Evolutionary conservation across 2,797 vertebrate species (phyloP).

Genomic region (Mionectes olivaceus): DNA sequence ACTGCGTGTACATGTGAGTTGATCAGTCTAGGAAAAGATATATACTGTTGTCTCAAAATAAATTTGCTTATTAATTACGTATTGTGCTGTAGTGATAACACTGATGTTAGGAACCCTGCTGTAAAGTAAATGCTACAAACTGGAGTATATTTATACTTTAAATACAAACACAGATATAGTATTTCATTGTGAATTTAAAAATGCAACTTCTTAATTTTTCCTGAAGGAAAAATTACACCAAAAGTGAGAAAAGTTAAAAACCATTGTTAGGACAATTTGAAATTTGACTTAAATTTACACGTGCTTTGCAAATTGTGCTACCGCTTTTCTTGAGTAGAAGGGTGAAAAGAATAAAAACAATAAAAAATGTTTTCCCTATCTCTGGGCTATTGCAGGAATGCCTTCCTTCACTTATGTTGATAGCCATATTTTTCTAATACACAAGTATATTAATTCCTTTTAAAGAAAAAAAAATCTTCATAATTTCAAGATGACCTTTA

Average conservation of each 20-base stretch:
- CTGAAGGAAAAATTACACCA: neutral
- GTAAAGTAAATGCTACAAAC: neutral
- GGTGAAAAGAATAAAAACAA: neutral
- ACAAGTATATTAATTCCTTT: neutral
- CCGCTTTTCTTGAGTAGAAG: neutral
- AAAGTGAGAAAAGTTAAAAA: neutral
- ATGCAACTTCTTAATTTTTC: neutral
- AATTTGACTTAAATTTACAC: neutral
- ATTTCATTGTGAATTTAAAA: constrained; percentile 6
- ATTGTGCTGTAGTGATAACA: neutral
- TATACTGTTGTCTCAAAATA: constrained; percentile 31
- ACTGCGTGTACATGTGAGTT: neutral
- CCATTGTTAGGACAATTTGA: neutral
- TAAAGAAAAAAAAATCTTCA: neutral
- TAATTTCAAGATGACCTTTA: neutral
- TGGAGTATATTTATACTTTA: neutral
- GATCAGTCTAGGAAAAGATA: neutral
- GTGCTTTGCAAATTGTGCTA: neutral
- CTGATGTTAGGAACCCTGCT: neutral
- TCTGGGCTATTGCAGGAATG: neutral
- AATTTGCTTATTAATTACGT: constrained; percentile 51
- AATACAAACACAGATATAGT: neutral
- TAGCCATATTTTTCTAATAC: neutral
- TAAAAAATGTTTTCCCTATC: neutral
- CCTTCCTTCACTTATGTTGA: neutral